Evolutionary conservation across 1,140 invertebrate species (phyloP).

Genomic region (Pinna nobilis): DNA sequence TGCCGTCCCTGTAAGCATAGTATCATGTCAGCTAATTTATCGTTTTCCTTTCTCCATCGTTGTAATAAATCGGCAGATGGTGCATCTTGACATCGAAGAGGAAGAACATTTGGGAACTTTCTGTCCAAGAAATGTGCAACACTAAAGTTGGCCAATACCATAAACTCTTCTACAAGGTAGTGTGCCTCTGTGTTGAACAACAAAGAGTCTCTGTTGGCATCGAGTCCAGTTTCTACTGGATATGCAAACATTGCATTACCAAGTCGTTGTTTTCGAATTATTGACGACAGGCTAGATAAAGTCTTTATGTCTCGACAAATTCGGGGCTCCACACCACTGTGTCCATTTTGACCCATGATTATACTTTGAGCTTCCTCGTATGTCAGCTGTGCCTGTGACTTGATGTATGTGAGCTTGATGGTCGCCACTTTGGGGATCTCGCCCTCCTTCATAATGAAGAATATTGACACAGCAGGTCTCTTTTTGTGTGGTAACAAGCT

Average conservation of each 20-base stretch:
- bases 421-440: conserved; percentile 4
- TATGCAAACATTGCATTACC: conserved; percentile 47
- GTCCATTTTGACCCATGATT: conserved; percentile 22
- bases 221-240: conserved; percentile 47
- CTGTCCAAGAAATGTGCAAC: conserved; percentile 44
- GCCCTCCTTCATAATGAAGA: conserved; percentile 52
- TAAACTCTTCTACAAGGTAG: conserved; percentile 63
- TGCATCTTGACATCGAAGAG: conserved; percentile 25
- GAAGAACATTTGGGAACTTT: conserved; percentile 23
- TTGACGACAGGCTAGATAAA: conserved; percentile 50
- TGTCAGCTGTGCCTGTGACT: conserved; percentile 48
- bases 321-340: not conserved
- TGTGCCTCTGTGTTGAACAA: conserved; percentile 61
- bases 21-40: conserved; percentile 16
- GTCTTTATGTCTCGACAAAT: conserved; percentile 34
- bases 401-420: conserved; percentile 49
- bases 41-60: conserved; percentile 9
- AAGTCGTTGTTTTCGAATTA: conserved; percentile 46
- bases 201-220: conserved; percentile 34
- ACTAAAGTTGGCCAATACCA: conserved; percentile 53
- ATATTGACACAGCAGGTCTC: conserved; percentile 59
- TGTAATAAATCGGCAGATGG: conserved; percentile 18
- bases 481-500: conserved; percentile 70
- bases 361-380: conserved; percentile 59
- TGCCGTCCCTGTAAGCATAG: conserved; percentile 10